Conservation (phyloP, 2,797 vertebrate genomes). For the Saxicola maurus region DNA sequence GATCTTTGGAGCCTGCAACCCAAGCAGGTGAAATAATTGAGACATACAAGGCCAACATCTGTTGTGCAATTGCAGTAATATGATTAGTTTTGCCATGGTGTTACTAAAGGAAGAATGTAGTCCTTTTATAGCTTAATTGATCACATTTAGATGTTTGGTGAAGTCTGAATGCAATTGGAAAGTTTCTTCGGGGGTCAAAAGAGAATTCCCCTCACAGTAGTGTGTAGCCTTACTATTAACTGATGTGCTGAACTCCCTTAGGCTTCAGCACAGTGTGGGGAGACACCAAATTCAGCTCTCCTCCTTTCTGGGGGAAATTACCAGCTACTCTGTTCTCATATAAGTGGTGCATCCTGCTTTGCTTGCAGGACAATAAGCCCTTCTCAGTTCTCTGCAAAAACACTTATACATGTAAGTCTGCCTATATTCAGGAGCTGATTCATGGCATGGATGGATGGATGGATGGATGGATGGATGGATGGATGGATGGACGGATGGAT, state of each 20-base stretch:
- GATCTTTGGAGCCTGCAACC: not conserved
- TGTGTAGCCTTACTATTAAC: not conserved
- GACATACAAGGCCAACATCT: constrained; percentile 7
- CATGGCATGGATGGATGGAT: not conserved
- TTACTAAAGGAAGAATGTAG: constrained; percentile 16
- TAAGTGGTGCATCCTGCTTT: not conserved
- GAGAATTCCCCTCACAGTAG: not conserved
- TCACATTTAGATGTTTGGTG: constrained; percentile 3
- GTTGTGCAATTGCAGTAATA: not conserved
- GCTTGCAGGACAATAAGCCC: not conserved
- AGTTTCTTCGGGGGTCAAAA: constrained; percentile 11
- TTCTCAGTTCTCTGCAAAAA: not conserved
- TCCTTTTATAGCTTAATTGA: constrained; percentile 11
- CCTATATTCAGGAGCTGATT: not conserved
- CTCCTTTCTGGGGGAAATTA: not conserved
- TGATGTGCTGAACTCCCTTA: not conserved
- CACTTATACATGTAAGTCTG: not conserved
- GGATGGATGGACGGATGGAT: not conserved
- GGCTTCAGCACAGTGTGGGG: not conserved
- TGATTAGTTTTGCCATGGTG: constrained; percentile 28
- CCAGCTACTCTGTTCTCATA: not conserved
- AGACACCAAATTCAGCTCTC: not conserved
- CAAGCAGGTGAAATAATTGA: constrained; percentile 55
- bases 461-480: not conserved
- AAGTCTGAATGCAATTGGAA: not conserved